phyloP scores from a whole-genome alignment of 1,140 invertebrate genomes.

The Drosophila suzukii region DNA sequence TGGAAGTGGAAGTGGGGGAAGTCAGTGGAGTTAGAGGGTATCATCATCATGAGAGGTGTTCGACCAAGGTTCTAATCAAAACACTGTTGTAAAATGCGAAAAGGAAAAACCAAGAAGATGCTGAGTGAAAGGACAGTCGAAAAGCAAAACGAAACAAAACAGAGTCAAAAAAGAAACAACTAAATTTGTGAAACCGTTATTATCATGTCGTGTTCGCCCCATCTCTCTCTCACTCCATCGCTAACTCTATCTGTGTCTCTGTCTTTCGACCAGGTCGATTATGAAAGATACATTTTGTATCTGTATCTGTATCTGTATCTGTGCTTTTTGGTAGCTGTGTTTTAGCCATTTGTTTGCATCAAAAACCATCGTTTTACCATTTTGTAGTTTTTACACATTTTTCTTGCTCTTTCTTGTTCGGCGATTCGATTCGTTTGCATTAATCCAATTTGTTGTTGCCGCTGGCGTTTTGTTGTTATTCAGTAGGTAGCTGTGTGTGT shows the following conservation, averaged over 20 bases:
- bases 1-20: neutral
- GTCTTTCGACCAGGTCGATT: conserved; percentile 35
- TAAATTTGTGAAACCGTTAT: conserved; percentile 55
- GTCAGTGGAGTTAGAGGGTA: neutral
- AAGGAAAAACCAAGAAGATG: conserved; percentile 18
- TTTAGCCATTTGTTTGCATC: conserved; percentile 45
- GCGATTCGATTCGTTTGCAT: conserved; percentile 50
- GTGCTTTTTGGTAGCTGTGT: conserved; percentile 18
- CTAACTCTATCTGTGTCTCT: conserved; percentile 3
- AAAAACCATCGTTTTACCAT: conserved; percentile 46
- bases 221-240: neutral
- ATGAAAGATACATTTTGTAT: conserved; percentile 43
- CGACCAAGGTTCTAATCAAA: conserved; percentile 26
- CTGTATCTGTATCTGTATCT: neutral
- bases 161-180: conserved; percentile 23
- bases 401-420: conserved; percentile 26
- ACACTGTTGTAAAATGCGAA: conserved; percentile 12
- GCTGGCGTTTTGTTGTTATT: conserved; percentile 9
- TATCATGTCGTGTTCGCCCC: conserved; percentile 38
- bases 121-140: conserved; percentile 26
- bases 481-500: neutral
- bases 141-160: conserved; percentile 6
- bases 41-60: conserved; percentile 15
- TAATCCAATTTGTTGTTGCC: conserved; percentile 71
- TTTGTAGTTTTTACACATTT: conserved; percentile 44